Conservation (phyloP, 2,888 invertebrate species). For the Blastobasis lacticolella region DNA sequence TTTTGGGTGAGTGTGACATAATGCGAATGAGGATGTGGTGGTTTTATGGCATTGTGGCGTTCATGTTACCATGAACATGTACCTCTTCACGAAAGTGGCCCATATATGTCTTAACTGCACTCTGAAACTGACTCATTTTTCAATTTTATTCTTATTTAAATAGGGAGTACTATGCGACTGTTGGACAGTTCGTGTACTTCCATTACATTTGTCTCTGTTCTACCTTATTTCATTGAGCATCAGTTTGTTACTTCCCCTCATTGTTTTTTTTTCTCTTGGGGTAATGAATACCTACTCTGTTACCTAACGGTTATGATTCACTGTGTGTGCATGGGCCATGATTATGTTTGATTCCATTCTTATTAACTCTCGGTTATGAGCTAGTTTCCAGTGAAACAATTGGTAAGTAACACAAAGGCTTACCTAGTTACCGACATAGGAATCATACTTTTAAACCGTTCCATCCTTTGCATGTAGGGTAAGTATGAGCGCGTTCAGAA, state of each 20-base stretch:
- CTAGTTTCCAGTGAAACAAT: too few species aligned
- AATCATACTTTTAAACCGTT: too few species aligned
- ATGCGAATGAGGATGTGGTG: constrained; percentile 67
- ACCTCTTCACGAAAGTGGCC: constrained; percentile 52
- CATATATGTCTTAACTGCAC: constrained; percentile 68
- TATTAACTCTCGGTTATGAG: too few species aligned
- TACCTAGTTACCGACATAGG: too few species aligned
- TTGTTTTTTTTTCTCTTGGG: constrained; percentile 10
- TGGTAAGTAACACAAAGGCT: too few species aligned
- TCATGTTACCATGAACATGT: constrained; percentile 45
- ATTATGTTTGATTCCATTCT: too few species aligned
- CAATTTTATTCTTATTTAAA: constrained; percentile 8
- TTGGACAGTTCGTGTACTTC: background rate
- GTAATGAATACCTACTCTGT: background rate
- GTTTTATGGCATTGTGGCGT: constrained; percentile 71
- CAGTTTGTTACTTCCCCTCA: constrained; percentile 2
- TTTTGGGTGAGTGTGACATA: constrained; percentile 81
- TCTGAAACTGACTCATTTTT: constrained; percentile 65
- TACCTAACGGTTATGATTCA: too few species aligned
- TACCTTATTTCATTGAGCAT: constrained; percentile 3
- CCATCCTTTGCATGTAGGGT: too few species aligned
- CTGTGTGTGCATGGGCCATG: too few species aligned
- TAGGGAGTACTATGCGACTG: background rate
- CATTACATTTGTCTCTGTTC: constrained; percentile 1
- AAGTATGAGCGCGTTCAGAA: too few species aligned